These are phyloP conservation scores for Orthonychiurus folsomi DNA, from an alignment of 2,888 invertebrate species.

Conservation along the genomic window DNA sequence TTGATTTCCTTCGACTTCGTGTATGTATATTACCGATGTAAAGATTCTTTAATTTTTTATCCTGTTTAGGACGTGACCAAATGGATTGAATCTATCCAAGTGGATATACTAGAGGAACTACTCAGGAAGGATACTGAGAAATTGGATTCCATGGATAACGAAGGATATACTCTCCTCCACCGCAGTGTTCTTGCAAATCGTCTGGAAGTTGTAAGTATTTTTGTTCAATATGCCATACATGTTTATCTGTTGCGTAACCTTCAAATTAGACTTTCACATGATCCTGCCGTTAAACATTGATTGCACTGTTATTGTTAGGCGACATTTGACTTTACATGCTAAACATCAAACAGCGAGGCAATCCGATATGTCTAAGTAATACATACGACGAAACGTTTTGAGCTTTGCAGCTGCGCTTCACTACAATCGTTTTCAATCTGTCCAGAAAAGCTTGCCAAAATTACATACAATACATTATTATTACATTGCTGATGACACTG, in stretches of 20 bases:
- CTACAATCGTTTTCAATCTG: too few species aligned
- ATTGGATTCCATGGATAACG: conserved; percentile 37
- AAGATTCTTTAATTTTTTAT: too few species aligned
- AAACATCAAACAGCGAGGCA: too few species aligned
- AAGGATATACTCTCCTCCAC: conserved; percentile 37
- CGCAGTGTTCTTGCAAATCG: conserved; percentile 37
- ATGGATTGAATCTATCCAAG: conserved; percentile 10
- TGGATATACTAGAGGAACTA: conserved; percentile 28
- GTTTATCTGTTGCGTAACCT: too few species aligned
- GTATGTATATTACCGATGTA: too few species aligned
- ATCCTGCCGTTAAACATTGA: not conserved
- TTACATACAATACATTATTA: too few species aligned
- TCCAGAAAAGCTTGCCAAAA: too few species aligned
- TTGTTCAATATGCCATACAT: not conserved
- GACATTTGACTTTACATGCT: not conserved
- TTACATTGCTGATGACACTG: too few species aligned
- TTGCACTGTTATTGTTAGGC: not conserved
- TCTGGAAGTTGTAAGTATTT: conserved; percentile 40
- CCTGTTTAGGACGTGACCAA: not conserved
- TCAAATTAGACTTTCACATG: conserved; percentile 2
- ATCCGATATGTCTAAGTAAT: too few species aligned
- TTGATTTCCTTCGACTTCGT: too few species aligned
- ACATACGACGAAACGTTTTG: too few species aligned
- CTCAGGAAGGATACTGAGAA: conserved; percentile 36
- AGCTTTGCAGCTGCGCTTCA: too few species aligned